Conservation (phyloP, 2,888 invertebrate species). For the Itoplectis maculator region DNA sequence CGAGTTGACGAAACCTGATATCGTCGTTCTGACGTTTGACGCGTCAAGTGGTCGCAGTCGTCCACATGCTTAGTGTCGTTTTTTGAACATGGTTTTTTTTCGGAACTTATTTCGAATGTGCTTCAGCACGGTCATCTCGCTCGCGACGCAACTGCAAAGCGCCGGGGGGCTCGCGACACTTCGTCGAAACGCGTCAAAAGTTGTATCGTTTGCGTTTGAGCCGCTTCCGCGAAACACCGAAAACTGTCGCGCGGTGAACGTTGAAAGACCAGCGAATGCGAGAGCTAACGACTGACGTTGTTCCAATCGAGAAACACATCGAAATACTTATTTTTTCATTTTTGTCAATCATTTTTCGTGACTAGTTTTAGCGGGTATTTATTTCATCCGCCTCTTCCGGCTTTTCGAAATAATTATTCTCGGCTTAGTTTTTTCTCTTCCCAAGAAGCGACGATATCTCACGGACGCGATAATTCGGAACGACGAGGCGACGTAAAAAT, state of each 20-base stretch:
- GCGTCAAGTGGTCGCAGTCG: conserved; percentile 26
- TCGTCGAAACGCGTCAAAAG: neutral
- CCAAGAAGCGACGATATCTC: too few species aligned
- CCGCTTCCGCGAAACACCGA: conserved; percentile 8
- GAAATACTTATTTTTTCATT: neutral
- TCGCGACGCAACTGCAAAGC: neutral
- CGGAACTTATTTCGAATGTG: neutral
- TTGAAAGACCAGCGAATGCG: neutral
- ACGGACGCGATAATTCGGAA: too few species aligned
- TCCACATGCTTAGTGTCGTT: too few species aligned
- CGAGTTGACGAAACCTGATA: conserved; percentile 61
- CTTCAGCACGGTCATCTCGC: neutral
- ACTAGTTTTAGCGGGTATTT: too few species aligned
- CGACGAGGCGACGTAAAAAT: too few species aligned
- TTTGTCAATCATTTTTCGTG: neutral
- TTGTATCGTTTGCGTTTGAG: conserved; percentile 12
- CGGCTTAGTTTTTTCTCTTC: too few species aligned
- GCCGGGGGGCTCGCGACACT: neutral
- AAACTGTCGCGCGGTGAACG: conserved; percentile 28
- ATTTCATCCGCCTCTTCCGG: too few species aligned
- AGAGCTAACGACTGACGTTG: neutral
- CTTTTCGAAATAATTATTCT: too few species aligned
- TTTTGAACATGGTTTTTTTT: neutral
- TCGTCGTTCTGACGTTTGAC: conserved; percentile 62
- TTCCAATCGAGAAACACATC: neutral